phyloP scores from a whole-genome alignment of 2,797 vertebrate species.

The Poecilia velifera region DNA sequence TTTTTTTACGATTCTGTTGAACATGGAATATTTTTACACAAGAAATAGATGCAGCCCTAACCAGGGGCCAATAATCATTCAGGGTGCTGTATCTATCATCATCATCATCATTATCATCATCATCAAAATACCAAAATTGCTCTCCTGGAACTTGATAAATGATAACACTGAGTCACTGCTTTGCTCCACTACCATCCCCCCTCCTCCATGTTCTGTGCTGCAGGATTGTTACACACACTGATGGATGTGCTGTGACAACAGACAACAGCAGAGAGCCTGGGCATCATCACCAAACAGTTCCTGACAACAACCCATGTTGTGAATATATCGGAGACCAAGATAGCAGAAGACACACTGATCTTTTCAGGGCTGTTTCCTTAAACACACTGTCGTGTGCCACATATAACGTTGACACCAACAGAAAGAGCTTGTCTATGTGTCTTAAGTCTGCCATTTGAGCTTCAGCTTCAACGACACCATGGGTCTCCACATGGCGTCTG shows the following conservation, averaged over 20 bases:
- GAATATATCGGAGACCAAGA: constrained; percentile 63
- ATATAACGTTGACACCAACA: constrained; percentile 75
- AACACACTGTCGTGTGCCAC: constrained; percentile 68
- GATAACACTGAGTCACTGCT: constrained; percentile 29
- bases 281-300: constrained; percentile 77
- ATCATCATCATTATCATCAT: too few relatives aligned
- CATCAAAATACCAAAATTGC: background rate
- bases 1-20: background rate
- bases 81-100: background rate
- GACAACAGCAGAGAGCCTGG: constrained; percentile 66
- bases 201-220: constrained; percentile 4
- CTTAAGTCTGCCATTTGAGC: constrained; percentile 53
- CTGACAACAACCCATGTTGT: constrained; percentile 77
- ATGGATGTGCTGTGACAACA: constrained; percentile 70
- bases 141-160: constrained; percentile 26
- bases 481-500: constrained; percentile 50
- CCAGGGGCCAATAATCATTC: background rate
- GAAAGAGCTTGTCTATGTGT: constrained; percentile 78
- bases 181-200: background rate
- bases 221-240: constrained; percentile 48
- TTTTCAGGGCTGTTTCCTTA: constrained; percentile 77
- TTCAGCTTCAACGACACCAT: constrained; percentile 44
- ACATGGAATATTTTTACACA: background rate
- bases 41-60: background rate
- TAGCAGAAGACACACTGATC: constrained; percentile 79